phyloP scores from a whole-genome alignment of 1,140 invertebrate species.

The Ylistrum balloti region DNA sequence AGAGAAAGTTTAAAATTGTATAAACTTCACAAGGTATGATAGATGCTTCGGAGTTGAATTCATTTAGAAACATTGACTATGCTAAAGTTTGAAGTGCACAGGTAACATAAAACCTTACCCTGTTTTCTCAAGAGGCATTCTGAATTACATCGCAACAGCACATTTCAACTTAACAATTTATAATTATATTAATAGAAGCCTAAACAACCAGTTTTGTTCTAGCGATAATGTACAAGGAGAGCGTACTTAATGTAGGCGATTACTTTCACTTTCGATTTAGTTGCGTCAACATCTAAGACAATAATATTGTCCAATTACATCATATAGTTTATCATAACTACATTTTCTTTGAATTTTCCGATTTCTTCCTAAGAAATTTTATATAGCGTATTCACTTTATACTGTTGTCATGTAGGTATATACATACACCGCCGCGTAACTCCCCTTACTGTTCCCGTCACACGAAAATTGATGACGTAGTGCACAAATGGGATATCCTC shows the following conservation, averaged over 20 bases:
- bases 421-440: neutral
- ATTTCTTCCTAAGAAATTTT: neutral
- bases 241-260: neutral
- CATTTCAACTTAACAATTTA: too few species aligned
- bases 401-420: neutral
- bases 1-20: too few species aligned
- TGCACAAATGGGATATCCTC: slow-evolving; percentile 69
- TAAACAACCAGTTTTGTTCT: too few species aligned
- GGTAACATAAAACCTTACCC: too few species aligned
- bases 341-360: neutral
- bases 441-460: slow-evolving; percentile 17
- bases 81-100: too few species aligned
- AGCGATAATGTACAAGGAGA: too few species aligned
- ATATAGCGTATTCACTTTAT: neutral
- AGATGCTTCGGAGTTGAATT: too few species aligned
- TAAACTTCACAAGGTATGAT: too few species aligned
- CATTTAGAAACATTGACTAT: too few species aligned
- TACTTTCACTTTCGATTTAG: slow-evolving; percentile 29
- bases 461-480: slow-evolving; percentile 63
- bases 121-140: too few species aligned
- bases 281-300: neutral
- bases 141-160: too few species aligned
- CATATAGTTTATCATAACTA: neutral
- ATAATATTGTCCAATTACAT: neutral
- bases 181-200: too few species aligned